Base-by-base conservation (phyloP, 2,888 invertebrate genomes). In the Dendrolimus houi region DNA sequence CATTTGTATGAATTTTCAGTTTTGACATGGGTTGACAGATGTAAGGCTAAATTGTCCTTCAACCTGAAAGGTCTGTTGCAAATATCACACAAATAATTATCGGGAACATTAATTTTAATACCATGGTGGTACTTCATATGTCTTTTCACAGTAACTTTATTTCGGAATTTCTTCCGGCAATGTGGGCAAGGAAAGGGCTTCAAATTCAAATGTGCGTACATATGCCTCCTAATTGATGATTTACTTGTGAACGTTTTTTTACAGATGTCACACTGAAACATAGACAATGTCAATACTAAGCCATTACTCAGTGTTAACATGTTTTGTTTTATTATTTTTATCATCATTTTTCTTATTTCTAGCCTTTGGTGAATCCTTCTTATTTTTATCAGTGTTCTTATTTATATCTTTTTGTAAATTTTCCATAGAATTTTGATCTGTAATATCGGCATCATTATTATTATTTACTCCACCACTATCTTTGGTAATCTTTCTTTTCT, bases 61-160 rank as follows among this genome's bases (percentile, higher is more conserved):
- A 95, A 85, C 0, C 95, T 93, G 76, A 96, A 97, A 47, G 93
- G 92, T 74, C 95, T 95, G 56, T 93, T 92, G 77, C 97, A 97
- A 64, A 94, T 92, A 68, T 93, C 87, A 75, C 97, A 97, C 55
- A 93, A 90, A 77, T 92, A 95, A 41, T 93, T 82, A 52, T 86
- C 80, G 1, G 75, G 61, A 59, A 67, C 63, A 6, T 64, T 67
- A 6, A 60, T 72, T 13, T 54, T 12, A n/a, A 72, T 76, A 1
- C 88, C 83, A 70, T 94, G 94, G 62, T 87, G 86, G 61, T 91
- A 90, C 52, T 91, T 86, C 10, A 92, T 79, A 75, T 96, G 96
- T 67, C 93, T 93, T 68, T 93, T 92, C 55, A 95, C 81, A 59
- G 93, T 94, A 41, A 93, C 92, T 55, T 92, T 92, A 68, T 94